Percentiles rank a stretch among this genome's conserved stretches.
phyloP scores from a whole-genome alignment of 2,888 invertebrate species.

The Rhagophthalmus giganteus region DNA sequence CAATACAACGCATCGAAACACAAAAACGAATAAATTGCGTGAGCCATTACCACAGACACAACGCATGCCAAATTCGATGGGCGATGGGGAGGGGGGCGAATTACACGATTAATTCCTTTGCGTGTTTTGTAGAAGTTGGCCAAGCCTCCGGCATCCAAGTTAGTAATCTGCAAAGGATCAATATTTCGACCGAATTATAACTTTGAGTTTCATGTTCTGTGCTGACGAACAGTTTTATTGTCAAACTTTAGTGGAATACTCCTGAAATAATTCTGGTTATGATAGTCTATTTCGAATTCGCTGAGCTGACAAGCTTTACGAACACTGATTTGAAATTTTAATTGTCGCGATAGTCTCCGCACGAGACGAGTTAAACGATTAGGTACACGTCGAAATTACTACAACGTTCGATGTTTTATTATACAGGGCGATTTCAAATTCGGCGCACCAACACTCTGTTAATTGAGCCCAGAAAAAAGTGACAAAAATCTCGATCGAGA shows the following conservation, averaged over 20 bases:
- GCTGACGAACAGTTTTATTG: slow-evolving; percentile 38
- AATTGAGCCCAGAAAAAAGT: too few species aligned
- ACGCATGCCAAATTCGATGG: slow-evolving; percentile 23
- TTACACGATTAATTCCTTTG: slow-evolving; percentile 34
- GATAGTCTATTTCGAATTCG: slow-evolving; percentile 28
- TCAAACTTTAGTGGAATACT: slow-evolving; percentile 35
- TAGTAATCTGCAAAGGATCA: slow-evolving; percentile 33
- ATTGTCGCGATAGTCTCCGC: slow-evolving; percentile 32
- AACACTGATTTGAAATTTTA: slow-evolving; percentile 37
- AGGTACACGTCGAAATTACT: slow-evolving; percentile 18
- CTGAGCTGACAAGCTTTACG: slow-evolving; percentile 30
- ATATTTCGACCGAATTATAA: slow-evolving; percentile 31
- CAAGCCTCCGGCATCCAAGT: slow-evolving; percentile 34
- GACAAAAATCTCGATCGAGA: too few species aligned
- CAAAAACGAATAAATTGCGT: slow-evolving; percentile 13
- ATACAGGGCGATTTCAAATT: too few species aligned
- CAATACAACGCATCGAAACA: slow-evolving; percentile 1
- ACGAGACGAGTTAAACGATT: slow-evolving; percentile 22
- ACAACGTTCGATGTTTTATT: too few species aligned
- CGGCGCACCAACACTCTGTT: too few species aligned
- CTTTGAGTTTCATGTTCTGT: slow-evolving; percentile 35
- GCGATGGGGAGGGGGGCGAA: slow-evolving; percentile 28
- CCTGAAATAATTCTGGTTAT: slow-evolving; percentile 33
- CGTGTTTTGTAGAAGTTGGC: slow-evolving; percentile 33
- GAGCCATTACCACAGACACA: slow-evolving; percentile 20